Evolutionary conservation across 2,797 vertebrate genomes (phyloP).

Genomic region (Glossophaga mutica): DNA sequence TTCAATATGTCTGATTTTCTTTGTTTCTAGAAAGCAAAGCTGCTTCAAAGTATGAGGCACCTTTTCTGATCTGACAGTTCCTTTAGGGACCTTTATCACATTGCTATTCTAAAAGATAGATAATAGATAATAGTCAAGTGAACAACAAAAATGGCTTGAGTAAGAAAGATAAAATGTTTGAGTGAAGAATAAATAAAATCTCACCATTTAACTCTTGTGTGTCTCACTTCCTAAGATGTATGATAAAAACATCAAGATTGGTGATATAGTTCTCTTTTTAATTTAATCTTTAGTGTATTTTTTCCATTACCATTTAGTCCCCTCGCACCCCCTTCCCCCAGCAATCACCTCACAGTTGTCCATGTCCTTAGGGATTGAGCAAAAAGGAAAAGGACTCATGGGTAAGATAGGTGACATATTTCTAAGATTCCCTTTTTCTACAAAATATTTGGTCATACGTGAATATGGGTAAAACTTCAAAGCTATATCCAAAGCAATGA

Average conservation of each 20-base stretch:
- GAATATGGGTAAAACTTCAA: neutral
- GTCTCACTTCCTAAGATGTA: neutral
- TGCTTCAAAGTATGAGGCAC: neutral
- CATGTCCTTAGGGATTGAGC: too few relatives aligned
- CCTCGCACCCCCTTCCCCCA: neutral
- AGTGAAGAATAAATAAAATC: neutral
- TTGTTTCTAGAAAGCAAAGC: neutral
- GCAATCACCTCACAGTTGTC: neutral
- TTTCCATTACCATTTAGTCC: neutral
- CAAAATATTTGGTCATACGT: neutral
- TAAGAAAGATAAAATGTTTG: neutral
- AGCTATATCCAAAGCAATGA: neutral
- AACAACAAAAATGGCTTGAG: neutral
- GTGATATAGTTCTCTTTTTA: neutral
- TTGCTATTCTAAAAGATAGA: neutral
- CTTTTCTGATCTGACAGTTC: neutral
- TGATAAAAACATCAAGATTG: neutral
- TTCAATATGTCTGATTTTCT: neutral
- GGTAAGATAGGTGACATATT: neutral
- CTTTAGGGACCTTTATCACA: neutral
- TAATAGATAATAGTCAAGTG: neutral
- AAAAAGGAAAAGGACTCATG: neutral
- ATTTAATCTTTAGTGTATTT: neutral
- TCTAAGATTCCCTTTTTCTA: neutral
- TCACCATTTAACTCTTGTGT: neutral